A percentile compares a stretch with the other conserved stretches of the same genome.
These are phyloP conservation scores for Ostrea edulis DNA, from an alignment of 1,140 invertebrate species.

Conservation along the genomic window DNA sequence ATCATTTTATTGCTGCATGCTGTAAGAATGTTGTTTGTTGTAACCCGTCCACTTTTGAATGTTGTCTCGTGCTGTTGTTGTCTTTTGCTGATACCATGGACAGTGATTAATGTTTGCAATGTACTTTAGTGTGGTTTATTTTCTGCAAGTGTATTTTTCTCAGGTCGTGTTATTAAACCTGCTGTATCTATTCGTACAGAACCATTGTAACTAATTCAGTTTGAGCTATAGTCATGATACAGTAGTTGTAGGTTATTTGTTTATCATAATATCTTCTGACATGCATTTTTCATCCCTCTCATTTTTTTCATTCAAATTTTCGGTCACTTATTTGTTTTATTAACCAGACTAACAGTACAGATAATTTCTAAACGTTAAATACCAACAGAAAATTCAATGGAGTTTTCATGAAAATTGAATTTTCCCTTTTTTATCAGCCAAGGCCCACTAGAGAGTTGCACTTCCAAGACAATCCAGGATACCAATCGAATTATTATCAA, in stretches of 20 bases:
- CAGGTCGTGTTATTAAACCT: not conserved
- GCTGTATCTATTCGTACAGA: not conserved
- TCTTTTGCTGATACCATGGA: not conserved
- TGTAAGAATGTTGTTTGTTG: constrained; percentile 15
- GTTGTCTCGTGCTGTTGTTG: constrained; percentile 23
- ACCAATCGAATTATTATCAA: constrained; percentile 16
- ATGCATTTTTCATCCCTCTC: not conserved
- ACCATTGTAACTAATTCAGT: not conserved
- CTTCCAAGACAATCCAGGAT: not conserved
- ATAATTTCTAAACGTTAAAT: not conserved
- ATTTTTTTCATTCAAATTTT: not conserved
- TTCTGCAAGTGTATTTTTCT: not conserved
- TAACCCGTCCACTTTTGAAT: constrained; percentile 13
- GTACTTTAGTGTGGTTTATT: not conserved
- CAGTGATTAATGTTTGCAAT: not conserved
- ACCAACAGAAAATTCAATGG: not conserved
- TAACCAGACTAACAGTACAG: not conserved
- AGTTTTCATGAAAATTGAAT: constrained; percentile 4
- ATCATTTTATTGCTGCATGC: constrained; percentile 38
- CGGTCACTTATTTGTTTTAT: not conserved
- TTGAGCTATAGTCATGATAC: not conserved
- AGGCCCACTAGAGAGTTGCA: constrained; percentile 18
- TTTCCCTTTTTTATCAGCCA: constrained; percentile 29
- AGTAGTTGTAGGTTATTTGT: not conserved
- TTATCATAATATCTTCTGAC: not conserved